Evolutionary conservation across 2,797 vertebrate species (phyloP).

Genomic region (Bradypus variegatus): DNA sequence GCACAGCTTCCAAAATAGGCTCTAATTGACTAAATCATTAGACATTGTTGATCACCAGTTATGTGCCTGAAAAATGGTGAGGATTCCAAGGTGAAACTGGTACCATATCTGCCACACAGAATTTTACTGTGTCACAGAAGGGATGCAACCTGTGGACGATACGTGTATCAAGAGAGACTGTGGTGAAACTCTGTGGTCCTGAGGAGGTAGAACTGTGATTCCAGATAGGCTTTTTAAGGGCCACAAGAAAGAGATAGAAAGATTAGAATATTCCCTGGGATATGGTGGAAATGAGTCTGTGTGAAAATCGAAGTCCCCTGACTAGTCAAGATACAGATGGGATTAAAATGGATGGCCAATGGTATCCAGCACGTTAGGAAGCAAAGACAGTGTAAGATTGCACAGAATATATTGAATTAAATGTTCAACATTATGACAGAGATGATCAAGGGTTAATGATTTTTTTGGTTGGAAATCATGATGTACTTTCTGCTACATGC

Average conservation of each 20-base stretch:
- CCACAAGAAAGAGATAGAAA: not conserved
- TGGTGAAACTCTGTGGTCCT: not conserved
- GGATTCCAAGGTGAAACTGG: not conserved
- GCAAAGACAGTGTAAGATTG: not conserved
- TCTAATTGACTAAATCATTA: not conserved
- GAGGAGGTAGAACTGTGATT: not conserved
- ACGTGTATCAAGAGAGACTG: not conserved
- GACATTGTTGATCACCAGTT: fast-evolving
- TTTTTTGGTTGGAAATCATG: not conserved
- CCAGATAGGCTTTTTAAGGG: not conserved
- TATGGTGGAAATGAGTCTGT: not conserved
- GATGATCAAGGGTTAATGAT: not conserved
- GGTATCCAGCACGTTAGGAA: not conserved
- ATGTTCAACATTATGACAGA: fast-evolving
- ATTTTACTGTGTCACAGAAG: not conserved
- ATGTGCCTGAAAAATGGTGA: not conserved
- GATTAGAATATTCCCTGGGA: fast-evolving
- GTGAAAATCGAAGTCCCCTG: not conserved
- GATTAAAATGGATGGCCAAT: not conserved
- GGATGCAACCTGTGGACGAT: not conserved
- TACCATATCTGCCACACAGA: not conserved
- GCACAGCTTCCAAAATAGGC: fast-evolving
- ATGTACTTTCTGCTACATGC: not conserved
- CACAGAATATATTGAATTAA: not conserved
- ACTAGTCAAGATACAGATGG: not conserved